Evolutionary conservation across 2,888 invertebrate genomes (phyloP).

Genomic region (Phyllotreta striolata): DNA sequence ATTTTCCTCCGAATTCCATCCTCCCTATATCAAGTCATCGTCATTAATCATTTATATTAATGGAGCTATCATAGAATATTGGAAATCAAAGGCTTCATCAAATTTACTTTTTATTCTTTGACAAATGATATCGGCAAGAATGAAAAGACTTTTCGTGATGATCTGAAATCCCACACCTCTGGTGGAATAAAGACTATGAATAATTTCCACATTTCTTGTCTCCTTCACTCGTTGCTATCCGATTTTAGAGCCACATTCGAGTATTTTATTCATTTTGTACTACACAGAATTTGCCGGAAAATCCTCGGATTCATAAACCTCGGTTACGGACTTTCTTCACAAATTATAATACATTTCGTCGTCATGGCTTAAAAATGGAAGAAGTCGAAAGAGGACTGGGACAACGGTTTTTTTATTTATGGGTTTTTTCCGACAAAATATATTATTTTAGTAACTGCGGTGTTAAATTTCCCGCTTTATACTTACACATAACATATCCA

Average conservation of each 20-base stretch:
- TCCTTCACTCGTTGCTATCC: conserved; percentile 53
- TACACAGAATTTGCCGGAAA: conserved; percentile 46
- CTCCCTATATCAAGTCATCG: conserved; percentile 21
- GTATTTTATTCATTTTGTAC: conserved; percentile 58
- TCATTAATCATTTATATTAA: conserved; percentile 36
- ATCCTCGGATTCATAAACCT: conserved; percentile 43
- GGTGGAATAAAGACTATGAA: conserved; percentile 59
- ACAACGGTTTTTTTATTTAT: conserved; percentile 4
- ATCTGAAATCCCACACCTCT: conserved; percentile 55
- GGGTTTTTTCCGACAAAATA: too few species aligned
- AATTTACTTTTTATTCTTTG: conserved; percentile 50
- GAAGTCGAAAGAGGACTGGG: neutral
- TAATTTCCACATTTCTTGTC: conserved; percentile 60
- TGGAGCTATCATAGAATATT: conserved; percentile 39
- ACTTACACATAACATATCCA: too few species aligned
- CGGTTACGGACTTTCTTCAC: conserved; percentile 15
- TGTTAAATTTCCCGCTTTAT: too few species aligned
- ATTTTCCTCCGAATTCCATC: conserved; percentile 27
- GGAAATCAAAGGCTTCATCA: conserved; percentile 41
- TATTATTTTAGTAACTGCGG: too few species aligned
- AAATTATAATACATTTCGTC: conserved; percentile 17
- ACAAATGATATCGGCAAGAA: conserved; percentile 59
- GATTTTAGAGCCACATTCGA: conserved; percentile 52
- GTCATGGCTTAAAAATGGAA: conserved; percentile 3
- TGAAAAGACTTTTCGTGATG: conserved; percentile 57